Evolutionary conservation across 2,113 vertebrate species (phyloP).

Genomic region (Struthio camelus): DNA sequence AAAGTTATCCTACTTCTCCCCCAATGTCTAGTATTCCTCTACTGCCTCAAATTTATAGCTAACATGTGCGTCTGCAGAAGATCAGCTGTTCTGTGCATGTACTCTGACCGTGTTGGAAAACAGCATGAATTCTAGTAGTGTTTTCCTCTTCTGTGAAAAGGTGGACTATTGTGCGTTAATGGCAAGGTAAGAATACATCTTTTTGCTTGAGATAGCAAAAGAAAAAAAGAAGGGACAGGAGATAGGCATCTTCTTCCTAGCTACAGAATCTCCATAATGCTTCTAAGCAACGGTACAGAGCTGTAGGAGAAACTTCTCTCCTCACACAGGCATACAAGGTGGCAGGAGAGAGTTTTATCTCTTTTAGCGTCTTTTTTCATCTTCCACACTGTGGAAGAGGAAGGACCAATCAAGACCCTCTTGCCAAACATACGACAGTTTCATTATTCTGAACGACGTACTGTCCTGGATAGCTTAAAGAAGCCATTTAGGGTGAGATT

Average conservation of each 20-base stretch:
- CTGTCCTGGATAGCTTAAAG: neutral
- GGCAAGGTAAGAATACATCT: neutral
- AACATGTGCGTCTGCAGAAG: neutral
- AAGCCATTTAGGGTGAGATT: constrained; percentile 1
- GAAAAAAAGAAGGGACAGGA: neutral
- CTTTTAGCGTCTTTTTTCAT: neutral
- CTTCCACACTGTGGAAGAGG: neutral
- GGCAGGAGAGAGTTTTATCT: neutral
- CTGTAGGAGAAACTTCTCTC: neutral
- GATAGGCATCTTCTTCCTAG: neutral
- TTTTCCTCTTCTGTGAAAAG: neutral
- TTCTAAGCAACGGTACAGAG: neutral
- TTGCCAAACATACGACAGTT: neutral
- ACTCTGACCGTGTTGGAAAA: neutral
- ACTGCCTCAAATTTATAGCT: neutral
- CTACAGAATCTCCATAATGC: neutral
- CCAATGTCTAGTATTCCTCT: neutral
- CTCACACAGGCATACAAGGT: neutral
- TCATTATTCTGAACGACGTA: constrained; percentile 18
- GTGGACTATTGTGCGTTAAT: neutral
- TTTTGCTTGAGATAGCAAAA: neutral
- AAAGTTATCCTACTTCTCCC: neutral
- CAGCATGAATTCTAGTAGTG: neutral
- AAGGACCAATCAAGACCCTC: neutral
- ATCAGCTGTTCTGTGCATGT: neutral